phyloP scores from a whole-genome alignment of 1,140 invertebrate genomes.

The Goniozus legneri region DNA sequence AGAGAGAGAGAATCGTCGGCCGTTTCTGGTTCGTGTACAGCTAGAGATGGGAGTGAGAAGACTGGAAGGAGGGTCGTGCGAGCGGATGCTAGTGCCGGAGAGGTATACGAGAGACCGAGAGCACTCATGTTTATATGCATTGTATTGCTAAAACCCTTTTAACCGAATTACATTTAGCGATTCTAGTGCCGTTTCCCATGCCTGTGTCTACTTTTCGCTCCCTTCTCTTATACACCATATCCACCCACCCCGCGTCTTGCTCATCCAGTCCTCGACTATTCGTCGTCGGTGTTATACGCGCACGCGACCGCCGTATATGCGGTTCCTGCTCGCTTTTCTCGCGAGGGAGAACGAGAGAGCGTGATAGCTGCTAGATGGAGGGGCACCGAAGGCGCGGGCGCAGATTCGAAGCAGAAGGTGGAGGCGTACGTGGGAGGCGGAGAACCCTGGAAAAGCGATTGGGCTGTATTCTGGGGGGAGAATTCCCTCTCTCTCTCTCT shows the following conservation, averaged over 20 bases:
- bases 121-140: slow-evolving; percentile 54
- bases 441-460: slow-evolving; percentile 22
- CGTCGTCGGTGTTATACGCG: too few relatives aligned
- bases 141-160: slow-evolving; percentile 55
- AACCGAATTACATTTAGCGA: slow-evolving; percentile 54
- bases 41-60: slow-evolving; percentile 12
- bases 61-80: slow-evolving; percentile 18
- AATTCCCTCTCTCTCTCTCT: too few relatives aligned
- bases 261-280: too few relatives aligned
- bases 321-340: neutral
- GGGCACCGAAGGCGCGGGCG: neutral
- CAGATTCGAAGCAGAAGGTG: too few relatives aligned
- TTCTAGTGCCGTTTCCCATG: slow-evolving; percentile 42
- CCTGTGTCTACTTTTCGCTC: slow-evolving; percentile 8
- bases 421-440: slow-evolving; percentile 11
- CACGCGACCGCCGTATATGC: neutral
- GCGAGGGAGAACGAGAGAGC: neutral
- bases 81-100: too few relatives aligned
- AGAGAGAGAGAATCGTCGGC: slow-evolving; percentile 14
- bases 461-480: slow-evolving; percentile 38
- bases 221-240: neutral
- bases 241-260: neutral
- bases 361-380: neutral
- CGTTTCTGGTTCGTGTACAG: neutral
- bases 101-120: slow-evolving; percentile 15